These are phyloP conservation scores for Rallus limicola DNA, from an alignment of 2,113 vertebrate species.

Conservation along the genomic window DNA sequence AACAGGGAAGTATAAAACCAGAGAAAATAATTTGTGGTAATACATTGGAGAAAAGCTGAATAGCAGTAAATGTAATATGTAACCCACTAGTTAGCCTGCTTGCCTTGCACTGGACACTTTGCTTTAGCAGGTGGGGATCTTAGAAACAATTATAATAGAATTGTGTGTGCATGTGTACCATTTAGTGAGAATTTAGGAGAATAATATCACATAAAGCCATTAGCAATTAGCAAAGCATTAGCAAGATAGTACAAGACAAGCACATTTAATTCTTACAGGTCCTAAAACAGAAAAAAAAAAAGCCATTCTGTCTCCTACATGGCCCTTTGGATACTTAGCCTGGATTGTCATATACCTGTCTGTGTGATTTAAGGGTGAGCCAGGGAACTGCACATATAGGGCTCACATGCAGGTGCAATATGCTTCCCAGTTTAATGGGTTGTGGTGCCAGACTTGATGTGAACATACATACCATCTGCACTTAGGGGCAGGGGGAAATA, in stretches of 20 bases:
- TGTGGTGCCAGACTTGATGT: neutral
- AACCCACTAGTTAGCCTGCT: neutral
- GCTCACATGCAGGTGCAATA: neutral
- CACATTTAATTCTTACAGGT: neutral
- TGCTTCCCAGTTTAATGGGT: neutral
- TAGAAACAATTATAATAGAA: neutral
- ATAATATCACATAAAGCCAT: neutral
- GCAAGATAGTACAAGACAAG: neutral
- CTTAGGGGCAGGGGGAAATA: neutral
- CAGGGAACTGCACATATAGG: neutral
- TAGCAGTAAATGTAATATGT: neutral
- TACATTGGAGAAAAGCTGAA: neutral
- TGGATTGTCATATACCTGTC: neutral
- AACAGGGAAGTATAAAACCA: neutral
- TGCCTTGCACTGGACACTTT: neutral
- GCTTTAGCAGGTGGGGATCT: neutral
- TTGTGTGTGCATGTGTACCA: neutral
- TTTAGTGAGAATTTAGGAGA: neutral
- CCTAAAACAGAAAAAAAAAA: neutral
- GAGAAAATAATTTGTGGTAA: neutral
- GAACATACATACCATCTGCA: neutral
- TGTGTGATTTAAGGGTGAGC: neutral
- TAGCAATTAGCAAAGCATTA: neutral
- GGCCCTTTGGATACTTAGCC: fast-evolving
- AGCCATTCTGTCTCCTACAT: fast-evolving